These are phyloP conservation scores for Drosophila gunungcola DNA, from an alignment of 1,140 invertebrate species.

Conservation along the genomic window DNA sequence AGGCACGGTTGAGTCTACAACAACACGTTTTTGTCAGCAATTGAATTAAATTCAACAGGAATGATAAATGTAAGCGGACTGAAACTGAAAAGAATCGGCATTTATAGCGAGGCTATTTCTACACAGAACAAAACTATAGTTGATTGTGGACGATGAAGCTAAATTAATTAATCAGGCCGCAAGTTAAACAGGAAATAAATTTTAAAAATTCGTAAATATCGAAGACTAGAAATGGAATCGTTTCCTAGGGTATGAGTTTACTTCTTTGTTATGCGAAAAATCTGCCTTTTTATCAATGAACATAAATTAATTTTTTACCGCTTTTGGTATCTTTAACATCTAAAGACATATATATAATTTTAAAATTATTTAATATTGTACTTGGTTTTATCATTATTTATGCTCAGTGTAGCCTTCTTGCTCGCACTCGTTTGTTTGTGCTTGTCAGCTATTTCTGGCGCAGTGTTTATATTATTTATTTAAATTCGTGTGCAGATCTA, in stretches of 20 bases:
- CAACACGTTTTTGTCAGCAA: slow-evolving; percentile 65
- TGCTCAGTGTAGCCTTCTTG: slow-evolving; percentile 17
- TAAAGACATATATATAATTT: no score
- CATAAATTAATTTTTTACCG: no score
- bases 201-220: no score
- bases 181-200: no score
- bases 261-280: no score
- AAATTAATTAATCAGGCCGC: no score
- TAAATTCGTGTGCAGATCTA: slow-evolving; percentile 53
- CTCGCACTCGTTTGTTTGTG: slow-evolving; percentile 19
- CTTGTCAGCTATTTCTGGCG: slow-evolving; percentile 59
- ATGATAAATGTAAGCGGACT: slow-evolving; percentile 47
- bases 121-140: slow-evolving; percentile 34
- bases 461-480: slow-evolving; percentile 67
- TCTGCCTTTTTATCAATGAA: no score
- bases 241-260: no score
- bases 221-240: no score
- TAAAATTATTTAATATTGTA: neutral
- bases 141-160: neutral
- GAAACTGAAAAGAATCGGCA: slow-evolving; percentile 27
- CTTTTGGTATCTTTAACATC: no score
- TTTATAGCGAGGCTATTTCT: slow-evolving; percentile 1
- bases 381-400: neutral
- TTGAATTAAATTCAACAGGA: slow-evolving; percentile 75
- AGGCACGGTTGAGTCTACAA: slow-evolving; percentile 66